Conservation (phyloP, 64 coral and sea anemone genomes). For the Stichodactyla helianthus region DNA sequence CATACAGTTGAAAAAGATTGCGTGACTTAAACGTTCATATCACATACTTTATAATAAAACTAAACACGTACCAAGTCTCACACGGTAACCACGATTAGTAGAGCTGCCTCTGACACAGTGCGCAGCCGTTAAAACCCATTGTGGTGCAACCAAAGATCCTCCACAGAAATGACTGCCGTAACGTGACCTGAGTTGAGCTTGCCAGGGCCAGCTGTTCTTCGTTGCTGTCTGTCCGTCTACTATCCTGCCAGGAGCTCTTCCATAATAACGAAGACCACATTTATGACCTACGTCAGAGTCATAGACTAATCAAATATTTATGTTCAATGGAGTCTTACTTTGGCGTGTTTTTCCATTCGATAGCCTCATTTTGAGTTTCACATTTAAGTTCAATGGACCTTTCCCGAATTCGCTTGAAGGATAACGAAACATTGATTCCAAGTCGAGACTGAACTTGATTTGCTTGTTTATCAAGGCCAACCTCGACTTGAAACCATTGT, state of each 20-base stretch:
- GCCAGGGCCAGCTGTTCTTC: slow-evolving; percentile 51
- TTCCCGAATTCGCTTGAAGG: no score
- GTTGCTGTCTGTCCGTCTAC: slow-evolving; percentile 42
- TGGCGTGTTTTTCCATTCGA: no score
- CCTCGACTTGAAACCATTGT: no score
- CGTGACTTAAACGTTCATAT: no score
- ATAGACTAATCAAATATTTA: no score
- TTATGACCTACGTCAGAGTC: neutral
- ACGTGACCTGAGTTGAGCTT: slow-evolving; percentile 9
- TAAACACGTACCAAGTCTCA: slow-evolving; percentile 20
- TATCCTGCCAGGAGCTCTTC: neutral
- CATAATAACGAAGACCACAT: slow-evolving; percentile 44
- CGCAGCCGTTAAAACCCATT: slow-evolving; percentile 39
- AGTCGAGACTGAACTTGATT: no score
- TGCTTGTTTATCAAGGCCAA: no score
- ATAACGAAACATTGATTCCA: no score
- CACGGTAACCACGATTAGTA: neutral
- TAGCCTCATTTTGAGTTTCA: no score
- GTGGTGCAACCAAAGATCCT: slow-evolving; percentile 20
- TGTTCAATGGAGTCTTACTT: no score
- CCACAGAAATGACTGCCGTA: slow-evolving; percentile 24
- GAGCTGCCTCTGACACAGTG: slow-evolving; percentile 26
- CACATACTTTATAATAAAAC: neutral
- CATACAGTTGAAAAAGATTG: no score
- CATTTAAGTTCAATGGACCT: no score